Evolutionary conservation across 2,888 invertebrate species (phyloP).

Genomic region (Drosophila percnosoma): DNA sequence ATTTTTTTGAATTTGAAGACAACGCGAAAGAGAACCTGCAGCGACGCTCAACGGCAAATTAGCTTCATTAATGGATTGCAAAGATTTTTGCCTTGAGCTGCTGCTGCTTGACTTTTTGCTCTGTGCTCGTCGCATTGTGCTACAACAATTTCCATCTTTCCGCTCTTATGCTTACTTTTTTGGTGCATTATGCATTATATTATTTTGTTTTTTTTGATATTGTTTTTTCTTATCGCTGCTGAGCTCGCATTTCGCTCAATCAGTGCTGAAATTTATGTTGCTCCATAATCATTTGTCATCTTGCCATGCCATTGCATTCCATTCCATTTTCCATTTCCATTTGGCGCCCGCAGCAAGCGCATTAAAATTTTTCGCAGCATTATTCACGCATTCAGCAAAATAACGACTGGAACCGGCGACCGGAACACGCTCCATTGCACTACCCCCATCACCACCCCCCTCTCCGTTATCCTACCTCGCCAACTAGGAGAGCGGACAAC

Average conservation of each 20-base stretch:
- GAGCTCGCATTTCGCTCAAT: constrained; percentile 75
- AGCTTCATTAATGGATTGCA: constrained; percentile 73
- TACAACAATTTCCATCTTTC: constrained; percentile 22
- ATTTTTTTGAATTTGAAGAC: constrained; percentile 41
- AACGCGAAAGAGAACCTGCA: constrained; percentile 30
- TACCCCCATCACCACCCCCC: neutral
- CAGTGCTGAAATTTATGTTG: constrained; percentile 74
- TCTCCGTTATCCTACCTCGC: neutral
- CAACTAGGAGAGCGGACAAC: constrained; percentile 16
- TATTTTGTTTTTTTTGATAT: constrained; percentile 10
- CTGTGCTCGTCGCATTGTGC: constrained; percentile 17
- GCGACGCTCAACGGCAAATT: constrained; percentile 66
- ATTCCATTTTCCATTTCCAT: constrained; percentile 68
- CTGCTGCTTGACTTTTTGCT: constrained; percentile 26
- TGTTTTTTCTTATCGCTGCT: constrained; percentile 24
- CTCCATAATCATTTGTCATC: constrained; percentile 80
- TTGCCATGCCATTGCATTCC: constrained; percentile 54
- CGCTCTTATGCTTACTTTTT: constrained; percentile 14
- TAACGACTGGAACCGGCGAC: constrained; percentile 50
- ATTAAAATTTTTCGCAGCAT: constrained; percentile 77
- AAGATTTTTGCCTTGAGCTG: constrained; percentile 11
- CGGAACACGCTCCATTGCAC: constrained; percentile 48
- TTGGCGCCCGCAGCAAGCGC: constrained; percentile 71
- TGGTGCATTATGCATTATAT: constrained; percentile 34
- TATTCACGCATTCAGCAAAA: constrained; percentile 78